phyloP scores from a whole-genome alignment of 2,888 invertebrate genomes.

The Yponomeuta malinellus region DNA sequence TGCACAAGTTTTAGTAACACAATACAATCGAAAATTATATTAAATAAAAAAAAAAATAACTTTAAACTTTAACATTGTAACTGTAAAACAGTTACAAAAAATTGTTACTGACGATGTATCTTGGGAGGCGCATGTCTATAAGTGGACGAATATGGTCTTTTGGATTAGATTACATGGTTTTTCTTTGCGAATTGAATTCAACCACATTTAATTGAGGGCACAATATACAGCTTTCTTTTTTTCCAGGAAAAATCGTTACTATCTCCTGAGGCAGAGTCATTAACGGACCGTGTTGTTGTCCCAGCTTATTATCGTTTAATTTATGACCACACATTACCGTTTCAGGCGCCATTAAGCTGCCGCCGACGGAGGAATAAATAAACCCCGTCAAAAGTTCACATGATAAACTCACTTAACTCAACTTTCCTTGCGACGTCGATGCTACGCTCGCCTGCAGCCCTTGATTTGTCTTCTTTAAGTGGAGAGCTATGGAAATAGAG shows the following conservation, averaged over 20 bases:
- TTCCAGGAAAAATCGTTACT: constrained; percentile 5
- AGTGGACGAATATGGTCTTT: too few species aligned
- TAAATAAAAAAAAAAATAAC: too few species aligned
- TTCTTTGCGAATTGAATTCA: too few species aligned
- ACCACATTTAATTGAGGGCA: too few species aligned
- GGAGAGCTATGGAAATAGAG: too few species aligned
- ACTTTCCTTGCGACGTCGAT: constrained; percentile 24
- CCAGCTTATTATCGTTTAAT: constrained; percentile 73
- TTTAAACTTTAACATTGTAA: too few species aligned
- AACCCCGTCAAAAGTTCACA: constrained; percentile 47
- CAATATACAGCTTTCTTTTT: background rate
- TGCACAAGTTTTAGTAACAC: too few species aligned
- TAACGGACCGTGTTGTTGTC: constrained; percentile 63
- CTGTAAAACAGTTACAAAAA: too few species aligned
- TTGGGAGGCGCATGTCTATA: too few species aligned
- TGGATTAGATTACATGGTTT: too few species aligned
- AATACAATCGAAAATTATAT: too few species aligned
- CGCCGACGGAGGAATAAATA: constrained; percentile 52
- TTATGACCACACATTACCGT: constrained; percentile 72
- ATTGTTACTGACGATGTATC: too few species aligned
- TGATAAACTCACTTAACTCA: constrained; percentile 44
- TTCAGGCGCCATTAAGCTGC: constrained; percentile 65
- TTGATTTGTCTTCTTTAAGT: constrained; percentile 6
- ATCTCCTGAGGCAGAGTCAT: constrained; percentile 32
- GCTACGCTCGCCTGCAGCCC: constrained; percentile 20